A percentile compares a stretch with the other conserved stretches of the same genome.
These are phyloP conservation scores for Conus betulinus DNA, from an alignment of 1,140 invertebrate genomes.

Conservation along the genomic window DNA sequence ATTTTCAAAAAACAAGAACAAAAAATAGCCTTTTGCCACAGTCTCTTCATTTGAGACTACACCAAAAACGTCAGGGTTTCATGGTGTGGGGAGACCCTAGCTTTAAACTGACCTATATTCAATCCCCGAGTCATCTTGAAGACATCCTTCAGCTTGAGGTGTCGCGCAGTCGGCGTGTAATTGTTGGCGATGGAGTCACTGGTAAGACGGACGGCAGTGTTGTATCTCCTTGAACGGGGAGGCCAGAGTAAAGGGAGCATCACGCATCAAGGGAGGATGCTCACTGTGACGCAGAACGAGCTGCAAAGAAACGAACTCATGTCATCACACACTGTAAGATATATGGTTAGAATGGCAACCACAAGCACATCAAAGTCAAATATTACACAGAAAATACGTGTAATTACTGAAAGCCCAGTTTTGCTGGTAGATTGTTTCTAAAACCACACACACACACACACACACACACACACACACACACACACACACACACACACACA, in stretches of 20 bases:
- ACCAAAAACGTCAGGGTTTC: neutral
- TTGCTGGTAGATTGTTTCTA: no score
- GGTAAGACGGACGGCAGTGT: neutral
- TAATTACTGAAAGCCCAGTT: no score
- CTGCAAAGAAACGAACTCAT: neutral
- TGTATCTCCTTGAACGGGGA: neutral
- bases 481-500: no score
- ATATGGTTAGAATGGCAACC: no score
- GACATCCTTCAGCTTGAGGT: neutral
- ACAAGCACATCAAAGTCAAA: no score
- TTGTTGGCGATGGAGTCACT: slow-evolving; percentile 5
- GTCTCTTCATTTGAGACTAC: neutral
- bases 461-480: no score
- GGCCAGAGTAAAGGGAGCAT: neutral
- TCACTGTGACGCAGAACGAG: neutral
- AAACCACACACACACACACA: no score
- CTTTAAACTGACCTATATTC: neutral
- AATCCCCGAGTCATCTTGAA: neutral
- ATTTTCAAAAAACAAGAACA: neutral
- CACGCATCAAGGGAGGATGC: neutral
- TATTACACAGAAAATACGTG: no score
- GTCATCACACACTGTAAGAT: no score
- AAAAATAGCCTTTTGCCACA: neutral
- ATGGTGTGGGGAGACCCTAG: neutral
- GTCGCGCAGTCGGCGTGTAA: neutral